Percentiles rank a stretch among this genome's conserved stretches.
phyloP scores from a whole-genome alignment of 2,113 vertebrate genomes.

The Cynocephalus volans region DNA sequence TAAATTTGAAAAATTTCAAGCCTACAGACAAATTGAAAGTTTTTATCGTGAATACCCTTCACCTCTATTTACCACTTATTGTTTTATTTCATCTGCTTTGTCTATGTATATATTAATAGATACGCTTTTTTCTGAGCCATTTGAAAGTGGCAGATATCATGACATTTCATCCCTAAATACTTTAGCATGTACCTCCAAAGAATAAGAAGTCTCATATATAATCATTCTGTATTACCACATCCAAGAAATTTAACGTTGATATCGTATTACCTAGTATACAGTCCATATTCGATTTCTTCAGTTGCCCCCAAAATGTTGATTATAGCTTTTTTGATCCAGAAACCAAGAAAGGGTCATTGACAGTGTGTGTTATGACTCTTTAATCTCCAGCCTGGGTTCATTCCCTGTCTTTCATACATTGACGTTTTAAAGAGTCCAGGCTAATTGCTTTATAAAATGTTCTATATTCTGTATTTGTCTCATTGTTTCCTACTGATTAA shows the following conservation, averaged over 20 bases:
- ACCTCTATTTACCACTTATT: not conserved
- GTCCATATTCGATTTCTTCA: slow-evolving; percentile 25
- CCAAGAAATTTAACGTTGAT: not conserved
- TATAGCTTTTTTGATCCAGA: not conserved
- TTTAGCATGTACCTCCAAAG: not conserved
- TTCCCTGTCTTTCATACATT: not conserved
- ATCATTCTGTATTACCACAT: not conserved
- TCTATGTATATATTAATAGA: not conserved
- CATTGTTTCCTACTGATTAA: not conserved
- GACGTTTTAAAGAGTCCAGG: not conserved
- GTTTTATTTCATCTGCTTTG: not conserved
- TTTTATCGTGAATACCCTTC: not conserved
- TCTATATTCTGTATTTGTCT: not conserved
- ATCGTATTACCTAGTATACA: not conserved
- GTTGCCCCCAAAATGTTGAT: not conserved
- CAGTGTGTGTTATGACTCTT: not conserved
- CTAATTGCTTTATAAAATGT: not conserved
- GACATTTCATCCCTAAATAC: not conserved
- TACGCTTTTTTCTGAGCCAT: not conserved
- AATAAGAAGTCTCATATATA: not conserved
- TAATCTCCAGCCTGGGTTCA: not conserved
- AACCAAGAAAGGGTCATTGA: not conserved
- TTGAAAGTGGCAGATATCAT: not conserved
- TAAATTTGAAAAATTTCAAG: slow-evolving; percentile 43
- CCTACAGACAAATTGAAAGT: not conserved